A percentile compares a stretch with the other conserved stretches of the same genome.
phyloP scores from a whole-genome alignment of 2,797 vertebrate genomes.

The Pogonophryne albipinna region DNA sequence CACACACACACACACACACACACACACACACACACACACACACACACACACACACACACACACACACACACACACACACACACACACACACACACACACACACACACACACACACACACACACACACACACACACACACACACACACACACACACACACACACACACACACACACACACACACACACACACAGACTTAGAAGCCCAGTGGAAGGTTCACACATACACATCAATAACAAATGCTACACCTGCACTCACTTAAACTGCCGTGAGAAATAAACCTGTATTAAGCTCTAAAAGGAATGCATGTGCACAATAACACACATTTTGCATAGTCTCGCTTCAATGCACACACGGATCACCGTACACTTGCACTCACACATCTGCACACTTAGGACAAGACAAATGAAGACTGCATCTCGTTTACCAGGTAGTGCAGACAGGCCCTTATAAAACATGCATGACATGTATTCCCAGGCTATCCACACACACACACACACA shows the following conservation, averaged over 20 bases:
- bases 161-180: conserved; percentile 5
- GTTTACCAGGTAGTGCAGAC: conserved; percentile 61
- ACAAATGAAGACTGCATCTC: conserved; percentile 66
- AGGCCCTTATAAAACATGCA: conserved; percentile 76
- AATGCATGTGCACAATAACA: conserved; percentile 2
- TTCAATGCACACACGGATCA: conserved; percentile 7
- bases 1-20: too few species aligned
- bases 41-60: too few species aligned
- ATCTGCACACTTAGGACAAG: conserved; percentile 38
- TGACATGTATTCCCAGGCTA: conserved; percentile 53
- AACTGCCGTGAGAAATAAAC: conserved; percentile 36
- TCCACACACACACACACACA: conserved; percentile 44
- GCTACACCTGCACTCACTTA: conserved; percentile 39
- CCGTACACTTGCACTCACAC: neutral
- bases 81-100: too few species aligned
- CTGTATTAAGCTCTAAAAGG: conserved; percentile 20
- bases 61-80: too few species aligned
- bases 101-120: too few species aligned
- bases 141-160: conserved; percentile 9
- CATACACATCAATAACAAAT: conserved; percentile 40
- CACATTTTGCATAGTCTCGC: neutral
- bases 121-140: too few species aligned
- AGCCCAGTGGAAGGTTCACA: neutral
- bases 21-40: conserved; percentile 11
- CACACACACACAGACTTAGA: neutral